phyloP scores from a whole-genome alignment of 2,797 vertebrate genomes.

The Cercopithecus neglectus region DNA sequence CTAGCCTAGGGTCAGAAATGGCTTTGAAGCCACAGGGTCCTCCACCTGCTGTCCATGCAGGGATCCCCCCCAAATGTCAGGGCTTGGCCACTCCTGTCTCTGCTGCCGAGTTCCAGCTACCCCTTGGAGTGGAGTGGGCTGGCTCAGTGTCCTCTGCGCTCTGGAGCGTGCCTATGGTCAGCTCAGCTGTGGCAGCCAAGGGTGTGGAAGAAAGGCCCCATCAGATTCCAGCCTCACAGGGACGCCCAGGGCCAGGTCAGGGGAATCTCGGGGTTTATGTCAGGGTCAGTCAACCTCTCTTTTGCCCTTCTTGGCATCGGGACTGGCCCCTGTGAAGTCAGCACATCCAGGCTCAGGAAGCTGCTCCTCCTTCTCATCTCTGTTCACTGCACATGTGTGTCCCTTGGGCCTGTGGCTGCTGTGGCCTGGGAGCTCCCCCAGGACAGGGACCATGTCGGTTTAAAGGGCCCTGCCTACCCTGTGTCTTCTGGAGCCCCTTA shows the following conservation, averaged over 20 bases:
- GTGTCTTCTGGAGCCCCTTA: too few relatives aligned
- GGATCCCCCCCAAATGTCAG: too few relatives aligned
- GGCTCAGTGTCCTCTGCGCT: too few relatives aligned
- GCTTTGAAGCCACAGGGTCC: not conserved
- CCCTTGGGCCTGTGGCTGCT: fast-evolving
- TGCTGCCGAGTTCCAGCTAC: not conserved
- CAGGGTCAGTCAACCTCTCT: not conserved
- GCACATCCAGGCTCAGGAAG: not conserved
- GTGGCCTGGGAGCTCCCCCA: not conserved
- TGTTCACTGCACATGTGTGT: fast-evolving
- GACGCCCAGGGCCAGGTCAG: fast-evolving
- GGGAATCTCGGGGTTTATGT: too few relatives aligned
- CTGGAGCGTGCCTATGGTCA: not conserved
- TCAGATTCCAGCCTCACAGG: not conserved
- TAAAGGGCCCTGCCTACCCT: not conserved
- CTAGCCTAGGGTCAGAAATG: not conserved
- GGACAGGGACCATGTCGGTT: not conserved
- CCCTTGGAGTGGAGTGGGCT: not conserved
- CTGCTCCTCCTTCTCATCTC: not conserved
- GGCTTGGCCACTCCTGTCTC: not conserved
- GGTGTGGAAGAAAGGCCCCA: not conserved
- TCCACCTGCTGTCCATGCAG: not conserved
- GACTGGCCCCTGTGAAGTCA: fast-evolving
- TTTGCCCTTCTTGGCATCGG: not conserved
- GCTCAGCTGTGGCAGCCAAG: not conserved